Percentiles rank a stretch among this genome's conserved stretches.
Evolutionary conservation across 2,113 vertebrate genomes (phyloP).

Genomic region (Phrynosoma blainvillii): DNA sequence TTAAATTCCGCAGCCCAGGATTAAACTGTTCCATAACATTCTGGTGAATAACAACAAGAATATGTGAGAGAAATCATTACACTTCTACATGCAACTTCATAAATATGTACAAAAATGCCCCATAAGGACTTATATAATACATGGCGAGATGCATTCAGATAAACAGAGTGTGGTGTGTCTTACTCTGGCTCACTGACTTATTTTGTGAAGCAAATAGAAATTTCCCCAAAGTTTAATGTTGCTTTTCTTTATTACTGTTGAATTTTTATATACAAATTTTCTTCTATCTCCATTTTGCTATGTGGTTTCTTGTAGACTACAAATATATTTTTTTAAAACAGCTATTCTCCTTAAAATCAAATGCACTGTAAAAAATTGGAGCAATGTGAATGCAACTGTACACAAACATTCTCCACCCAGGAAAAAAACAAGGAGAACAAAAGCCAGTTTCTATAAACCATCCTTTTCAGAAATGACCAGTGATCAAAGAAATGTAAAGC

Average conservation of each 20-base stretch:
- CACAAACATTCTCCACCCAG: too few species aligned
- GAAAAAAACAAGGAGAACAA: background rate
- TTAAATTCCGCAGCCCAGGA: constrained; percentile 92
- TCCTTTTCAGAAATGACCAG: background rate
- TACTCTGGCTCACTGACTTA: too few species aligned
- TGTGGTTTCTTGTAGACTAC: too few species aligned
- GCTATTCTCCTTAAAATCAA: background rate
- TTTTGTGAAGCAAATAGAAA: too few species aligned
- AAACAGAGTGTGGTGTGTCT: too few species aligned
- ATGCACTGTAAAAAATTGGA: background rate
- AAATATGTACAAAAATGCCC: background rate
- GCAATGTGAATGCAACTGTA: too few species aligned
- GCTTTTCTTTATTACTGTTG: too few species aligned
- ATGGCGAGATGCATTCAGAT: too few species aligned
- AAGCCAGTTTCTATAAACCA: background rate
- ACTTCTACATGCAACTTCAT: background rate
- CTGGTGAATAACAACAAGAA: constrained; percentile 69
- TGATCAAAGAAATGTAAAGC: background rate
- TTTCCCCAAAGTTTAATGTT: too few species aligned
- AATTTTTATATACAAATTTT: too few species aligned
- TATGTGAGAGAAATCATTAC: background rate
- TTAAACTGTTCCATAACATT: constrained; percentile 99
- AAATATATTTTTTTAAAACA: background rate
- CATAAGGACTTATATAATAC: background rate
- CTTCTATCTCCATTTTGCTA: too few species aligned